A percentile compares a stretch with the other conserved stretches of the same genome.
Evolutionary conservation across 2,113 vertebrate genomes (phyloP).

Genomic region (Lophochroa leadbeateri): DNA sequence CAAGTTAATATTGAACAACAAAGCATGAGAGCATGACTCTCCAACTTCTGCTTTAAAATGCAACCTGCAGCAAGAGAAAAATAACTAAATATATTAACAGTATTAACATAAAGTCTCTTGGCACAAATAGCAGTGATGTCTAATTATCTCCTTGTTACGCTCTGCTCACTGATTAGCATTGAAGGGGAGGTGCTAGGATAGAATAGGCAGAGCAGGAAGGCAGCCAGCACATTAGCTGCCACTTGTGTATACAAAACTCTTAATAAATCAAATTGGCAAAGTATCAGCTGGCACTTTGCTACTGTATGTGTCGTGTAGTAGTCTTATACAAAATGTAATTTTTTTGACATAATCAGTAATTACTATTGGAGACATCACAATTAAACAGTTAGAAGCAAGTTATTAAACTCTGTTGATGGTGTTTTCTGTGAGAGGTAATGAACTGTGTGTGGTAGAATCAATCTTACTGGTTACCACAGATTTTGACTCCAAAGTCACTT

Average conservation of each 20-base stretch:
- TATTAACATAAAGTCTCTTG: conserved; percentile 31
- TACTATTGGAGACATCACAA: conserved; percentile 14
- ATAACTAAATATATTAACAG: neutral
- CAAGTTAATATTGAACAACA: fast-evolving
- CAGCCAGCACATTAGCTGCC: conserved; percentile 47
- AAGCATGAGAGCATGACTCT: neutral
- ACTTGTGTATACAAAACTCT: conserved; percentile 7
- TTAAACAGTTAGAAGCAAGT: conserved; percentile 11
- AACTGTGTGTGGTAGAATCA: neutral
- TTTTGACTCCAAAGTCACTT: neutral
- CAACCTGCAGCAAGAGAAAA: neutral
- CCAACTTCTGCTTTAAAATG: neutral
- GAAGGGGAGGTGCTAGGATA: conserved; percentile 39
- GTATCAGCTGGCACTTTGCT: conserved; percentile 22
- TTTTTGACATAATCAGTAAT: conserved; percentile 55
- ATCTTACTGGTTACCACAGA: neutral
- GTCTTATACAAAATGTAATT: neutral
- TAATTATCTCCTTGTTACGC: conserved; percentile 32
- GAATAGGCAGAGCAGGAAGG: conserved; percentile 1
- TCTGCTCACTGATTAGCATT: conserved; percentile 34
- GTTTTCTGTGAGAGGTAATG: conserved; percentile 5
- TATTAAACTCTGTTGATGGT: neutral
- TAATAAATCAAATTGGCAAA: conserved; percentile 57
- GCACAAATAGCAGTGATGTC: neutral
- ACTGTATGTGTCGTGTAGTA: neutral